A percentile compares a stretch with the other conserved stretches of the same genome.
Evolutionary conservation across 1,140 invertebrate species (phyloP).

Genomic region (Lepeophtheirus salmonis): DNA sequence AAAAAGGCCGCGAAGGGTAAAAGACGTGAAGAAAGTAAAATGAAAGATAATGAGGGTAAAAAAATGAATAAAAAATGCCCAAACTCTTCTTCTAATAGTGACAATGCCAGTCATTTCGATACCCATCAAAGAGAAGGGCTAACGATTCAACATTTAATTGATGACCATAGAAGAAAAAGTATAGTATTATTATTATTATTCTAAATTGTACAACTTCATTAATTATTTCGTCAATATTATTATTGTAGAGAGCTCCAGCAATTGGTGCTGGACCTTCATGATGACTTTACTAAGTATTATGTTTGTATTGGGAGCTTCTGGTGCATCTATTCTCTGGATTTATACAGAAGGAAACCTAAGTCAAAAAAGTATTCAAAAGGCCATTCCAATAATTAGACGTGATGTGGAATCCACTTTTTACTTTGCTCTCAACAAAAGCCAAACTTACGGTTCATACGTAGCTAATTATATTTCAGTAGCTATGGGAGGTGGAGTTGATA

Average conservation of each 20-base stretch:
- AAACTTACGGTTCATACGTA: not conserved
- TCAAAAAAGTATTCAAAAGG: slow-evolving; percentile 10
- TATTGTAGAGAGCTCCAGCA: not conserved
- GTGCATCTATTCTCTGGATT: slow-evolving; percentile 11
- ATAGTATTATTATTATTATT: too few species aligned
- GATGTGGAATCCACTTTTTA: slow-evolving; percentile 9
- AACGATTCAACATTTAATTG: too few species aligned
- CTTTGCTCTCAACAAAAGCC: not conserved
- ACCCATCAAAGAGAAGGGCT: not conserved
- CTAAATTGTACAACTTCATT: too few species aligned
- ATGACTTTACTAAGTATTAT: slow-evolving; percentile 15
- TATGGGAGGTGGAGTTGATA: too few species aligned
- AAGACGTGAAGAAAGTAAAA: slow-evolving; percentile 16
- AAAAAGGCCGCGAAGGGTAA: slow-evolving; percentile 21
- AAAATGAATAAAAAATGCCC: slow-evolving; percentile 6
- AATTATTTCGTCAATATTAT: not conserved
- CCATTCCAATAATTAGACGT: slow-evolving; percentile 16
- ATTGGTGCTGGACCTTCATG: slow-evolving; percentile 18
- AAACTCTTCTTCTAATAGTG: slow-evolving; percentile 4
- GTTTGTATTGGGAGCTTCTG: slow-evolving; percentile 8
- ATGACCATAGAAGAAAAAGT: too few species aligned
- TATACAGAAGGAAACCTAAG: slow-evolving; percentile 20
- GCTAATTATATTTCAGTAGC: not conserved
- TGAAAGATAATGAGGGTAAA: slow-evolving; percentile 3
- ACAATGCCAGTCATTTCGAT: slow-evolving; percentile 9